Evolutionary conservation across 2,888 invertebrate species (phyloP), one percentile per base, ranked within the genome.

Genomic region (Malacosoma neustria): DNA sequence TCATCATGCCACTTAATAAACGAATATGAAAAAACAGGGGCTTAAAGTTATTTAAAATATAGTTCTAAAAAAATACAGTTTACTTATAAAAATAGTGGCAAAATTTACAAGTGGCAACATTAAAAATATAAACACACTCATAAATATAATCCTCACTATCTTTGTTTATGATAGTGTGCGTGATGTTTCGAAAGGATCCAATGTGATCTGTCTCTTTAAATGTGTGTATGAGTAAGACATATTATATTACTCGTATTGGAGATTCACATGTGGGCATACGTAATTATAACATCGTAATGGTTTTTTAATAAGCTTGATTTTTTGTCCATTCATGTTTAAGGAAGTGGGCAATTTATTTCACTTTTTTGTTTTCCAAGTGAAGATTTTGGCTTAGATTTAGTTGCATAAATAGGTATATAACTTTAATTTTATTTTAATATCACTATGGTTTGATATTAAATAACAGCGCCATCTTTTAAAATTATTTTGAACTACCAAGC

Each of bases 181-280:
- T 22, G 9, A 22, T 22, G 9, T 22, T 22, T 22, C 5, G 22
- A 6, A 22, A 22, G 22, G 22, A 33, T 33, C 22, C 22, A 22
- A 22, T 22, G 22, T 22, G 9, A 11, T 13, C 12, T 36, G 36
- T 36, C 29, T 32, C 22, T 14, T 30, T 29, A 12, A 7, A 15
- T 36, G 31, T 30, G 22, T 22, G 31, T 30, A 9, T 22, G 33
- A 45, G 46, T 43, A 41, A 36, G 22, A 22, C 9, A 22, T 73
- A 81, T 79, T 76, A 82, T 73, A 81, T 79, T 76, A 82, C 82
- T 81, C 73, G 75, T 72, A 72, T 71, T 72, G 71, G 71, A 60
- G 62, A 66, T 65, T 54, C 62, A 51, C 57, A 64, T 74, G 76
- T 79, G 72, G 76, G 71, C 69, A 73, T 74, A 66, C 63, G 70